Percentiles rank a stretch among this genome's conserved stretches.
Evolutionary conservation across 2,888 invertebrate species (phyloP).

Genomic region (Orchesellides sinensis): DNA sequence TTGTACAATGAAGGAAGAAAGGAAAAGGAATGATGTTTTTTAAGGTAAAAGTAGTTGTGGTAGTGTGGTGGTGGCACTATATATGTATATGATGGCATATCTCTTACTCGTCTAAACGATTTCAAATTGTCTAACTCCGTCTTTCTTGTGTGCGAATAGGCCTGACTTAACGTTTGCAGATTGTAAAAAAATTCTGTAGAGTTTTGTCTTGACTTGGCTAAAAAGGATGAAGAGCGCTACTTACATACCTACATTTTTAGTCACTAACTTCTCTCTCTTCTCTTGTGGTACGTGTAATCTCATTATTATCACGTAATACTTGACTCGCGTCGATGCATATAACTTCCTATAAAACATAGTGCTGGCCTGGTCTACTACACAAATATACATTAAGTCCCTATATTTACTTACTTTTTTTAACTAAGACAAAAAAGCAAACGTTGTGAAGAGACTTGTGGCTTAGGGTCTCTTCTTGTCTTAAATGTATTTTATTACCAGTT

Average conservation of each 20-base stretch:
- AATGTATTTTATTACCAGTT: background rate
- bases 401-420: background rate
- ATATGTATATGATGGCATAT: conserved; percentile 6
- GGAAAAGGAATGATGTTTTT: background rate
- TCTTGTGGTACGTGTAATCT: conserved; percentile 14
- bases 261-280: background rate
- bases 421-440: background rate
- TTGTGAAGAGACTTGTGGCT: background rate
- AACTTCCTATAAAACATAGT: conserved; percentile 31
- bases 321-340: no score
- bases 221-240: background rate
- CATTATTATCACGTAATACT: conserved; percentile 41
- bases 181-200: background rate
- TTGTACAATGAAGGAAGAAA: background rate
- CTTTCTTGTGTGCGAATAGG: conserved; percentile 8
- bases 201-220: background rate
- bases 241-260: background rate
- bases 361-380: conserved; percentile 4
- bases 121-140: conserved; percentile 4
- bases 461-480: background rate
- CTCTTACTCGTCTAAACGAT: conserved; percentile 9
- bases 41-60: conserved; percentile 1
- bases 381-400: no score
- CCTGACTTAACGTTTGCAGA: background rate
- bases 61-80: no score